These are phyloP conservation scores for Brachionus rubens DNA, from an alignment of 1,140 invertebrate genomes.

Conservation along the genomic window DNA sequence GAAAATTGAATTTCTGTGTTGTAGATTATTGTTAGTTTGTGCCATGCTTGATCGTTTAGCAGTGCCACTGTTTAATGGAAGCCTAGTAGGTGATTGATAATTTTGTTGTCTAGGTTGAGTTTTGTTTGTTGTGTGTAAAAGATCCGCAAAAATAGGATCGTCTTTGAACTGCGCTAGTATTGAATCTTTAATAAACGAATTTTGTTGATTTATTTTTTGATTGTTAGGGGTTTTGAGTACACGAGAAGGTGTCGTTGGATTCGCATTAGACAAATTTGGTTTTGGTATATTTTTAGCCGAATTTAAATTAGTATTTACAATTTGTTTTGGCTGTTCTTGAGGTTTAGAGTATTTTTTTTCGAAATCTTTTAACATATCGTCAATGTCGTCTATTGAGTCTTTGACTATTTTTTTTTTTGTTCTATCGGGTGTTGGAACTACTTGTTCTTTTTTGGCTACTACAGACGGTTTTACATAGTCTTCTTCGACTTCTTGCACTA, in stretches of 20 bases:
- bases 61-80: neutral
- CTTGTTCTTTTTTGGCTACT: neutral
- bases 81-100: neutral
- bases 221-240: neutral
- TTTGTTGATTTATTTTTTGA: neutral
- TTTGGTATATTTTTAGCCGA: constrained; percentile 36
- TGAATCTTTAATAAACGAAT: constrained; percentile 14
- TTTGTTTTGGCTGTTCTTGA: neutral
- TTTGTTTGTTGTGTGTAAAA: neutral
- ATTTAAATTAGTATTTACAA: neutral
- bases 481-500: constrained; percentile 44
- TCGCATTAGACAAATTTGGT: neutral
- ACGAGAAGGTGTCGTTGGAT: neutral
- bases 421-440: neutral
- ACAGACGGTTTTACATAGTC: constrained; percentile 6
- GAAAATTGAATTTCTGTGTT: constrained; percentile 14
- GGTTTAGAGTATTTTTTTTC: constrained; percentile 26
- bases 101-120: neutral
- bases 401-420: neutral
- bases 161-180: constrained; percentile 45
- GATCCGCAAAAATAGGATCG: constrained; percentile 29
- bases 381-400: constrained; percentile 30
- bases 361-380: constrained; percentile 18
- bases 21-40: neutral
- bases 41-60: neutral